Base-by-base conservation (phyloP, 2,797 vertebrate genomes). In the Thamnophis elegans region DNA sequence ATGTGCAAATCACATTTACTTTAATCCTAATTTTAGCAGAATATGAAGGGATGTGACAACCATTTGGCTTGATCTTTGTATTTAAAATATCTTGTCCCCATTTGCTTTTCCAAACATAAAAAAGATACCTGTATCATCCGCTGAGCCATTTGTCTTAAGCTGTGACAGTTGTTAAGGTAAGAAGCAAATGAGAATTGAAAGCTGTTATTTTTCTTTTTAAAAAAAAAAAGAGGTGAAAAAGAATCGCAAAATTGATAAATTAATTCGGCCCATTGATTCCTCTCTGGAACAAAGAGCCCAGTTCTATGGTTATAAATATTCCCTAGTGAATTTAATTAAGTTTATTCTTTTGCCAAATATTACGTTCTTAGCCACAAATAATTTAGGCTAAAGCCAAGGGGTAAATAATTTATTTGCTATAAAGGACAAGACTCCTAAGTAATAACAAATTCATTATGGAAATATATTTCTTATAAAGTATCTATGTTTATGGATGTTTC, bases 401-500 rank as follows among this genome's bases (percentile, higher is more conserved):
- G 4, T n/a, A n/a, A 89, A 20, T 36, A 36, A 32, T 25, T 13
- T 14, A 90, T 82, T 90, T 90, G 54, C 22, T 28, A 32, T 58
- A 26, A 42, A 42, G 36, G 53, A 53, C 32, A 5, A 42, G 22
- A 32, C 18, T 78, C 68, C 32, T 78, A 36, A 42, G 68, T 89
- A 36, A 85, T 82, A 62, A 53, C 26, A 90, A 60, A 93, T 73
- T 90, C 22, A 0, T 91, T 42, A 25, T 59, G 32, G 56, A 62
- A 88, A 11, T 56, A 26, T 10, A 11, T 90, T 82, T 94, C 91
- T 95, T 95, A 90, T 89, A 62, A 82, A 20, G 26, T 91, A 56
- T 13, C 42, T 94, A 82, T 93, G 88, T 95, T 94, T 88, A 92
- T 59, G 93, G 36, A 82, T 59, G 94, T 68, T 93, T 94, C 90